phyloP scores from a whole-genome alignment of 1,140 invertebrate genomes.

The Grapholita molesta region DNA sequence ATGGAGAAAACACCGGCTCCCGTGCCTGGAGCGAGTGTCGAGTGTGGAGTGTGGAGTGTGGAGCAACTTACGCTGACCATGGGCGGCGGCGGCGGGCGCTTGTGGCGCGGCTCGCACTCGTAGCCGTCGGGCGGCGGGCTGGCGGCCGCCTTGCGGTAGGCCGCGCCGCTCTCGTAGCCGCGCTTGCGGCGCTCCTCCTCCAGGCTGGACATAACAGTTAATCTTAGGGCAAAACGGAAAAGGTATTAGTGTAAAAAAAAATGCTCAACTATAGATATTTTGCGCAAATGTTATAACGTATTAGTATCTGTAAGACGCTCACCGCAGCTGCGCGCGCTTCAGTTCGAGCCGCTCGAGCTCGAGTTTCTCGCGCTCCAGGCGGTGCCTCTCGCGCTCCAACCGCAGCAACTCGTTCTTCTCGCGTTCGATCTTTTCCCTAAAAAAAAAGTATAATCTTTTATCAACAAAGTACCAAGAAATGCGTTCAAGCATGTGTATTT shows the following conservation, averaged over 20 bases:
- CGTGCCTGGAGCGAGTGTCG: too few species aligned
- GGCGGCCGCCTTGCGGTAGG: conserved; percentile 43
- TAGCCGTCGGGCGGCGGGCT: neutral
- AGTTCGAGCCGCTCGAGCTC: conserved; percentile 90
- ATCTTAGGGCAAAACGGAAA: too few species aligned
- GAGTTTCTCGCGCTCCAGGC: conserved; percentile 89
- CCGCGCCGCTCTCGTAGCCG: conserved; percentile 49
- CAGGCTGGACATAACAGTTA: too few species aligned
- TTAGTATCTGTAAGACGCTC: conserved; percentile 21
- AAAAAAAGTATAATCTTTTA: neutral
- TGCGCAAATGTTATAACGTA: too few species aligned
- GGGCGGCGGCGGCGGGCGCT: conserved; percentile 49
- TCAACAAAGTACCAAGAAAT: too few species aligned
- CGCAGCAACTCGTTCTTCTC: conserved; percentile 89
- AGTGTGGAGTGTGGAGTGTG: conserved; percentile 5
- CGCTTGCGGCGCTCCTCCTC: conserved; percentile 71
- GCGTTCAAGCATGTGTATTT: too few species aligned
- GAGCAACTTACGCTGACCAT: conserved; percentile 33
- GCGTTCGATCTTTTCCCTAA: conserved; percentile 81
- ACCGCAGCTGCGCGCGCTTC: conserved; percentile 86
- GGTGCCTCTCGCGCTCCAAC: conserved; percentile 88
- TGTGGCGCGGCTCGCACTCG: conserved; percentile 19
- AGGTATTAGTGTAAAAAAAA: too few species aligned
- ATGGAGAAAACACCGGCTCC: too few species aligned
- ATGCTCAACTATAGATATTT: too few species aligned